Evolutionary conservation across 2,888 invertebrate genomes (phyloP).

Genomic region (Lymantria monacha): DNA sequence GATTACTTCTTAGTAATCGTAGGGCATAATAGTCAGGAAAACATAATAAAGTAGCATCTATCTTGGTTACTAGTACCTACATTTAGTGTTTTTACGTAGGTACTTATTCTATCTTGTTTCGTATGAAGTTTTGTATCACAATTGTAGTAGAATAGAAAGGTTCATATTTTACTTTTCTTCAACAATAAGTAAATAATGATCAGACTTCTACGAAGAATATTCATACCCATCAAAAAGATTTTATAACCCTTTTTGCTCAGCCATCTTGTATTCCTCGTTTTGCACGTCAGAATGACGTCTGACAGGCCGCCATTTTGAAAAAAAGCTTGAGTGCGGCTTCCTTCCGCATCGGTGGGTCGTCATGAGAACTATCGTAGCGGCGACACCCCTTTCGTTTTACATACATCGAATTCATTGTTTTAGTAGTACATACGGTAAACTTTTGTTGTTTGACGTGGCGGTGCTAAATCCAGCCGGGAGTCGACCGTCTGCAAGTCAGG

Average conservation of each 20-base stretch:
- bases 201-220: conserved; percentile 30
- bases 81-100: too few species aligned
- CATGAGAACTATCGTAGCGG: conserved; percentile 72
- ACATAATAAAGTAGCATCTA: too few species aligned
- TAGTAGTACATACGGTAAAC: conserved; percentile 71
- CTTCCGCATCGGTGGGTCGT: conserved; percentile 76
- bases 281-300: conserved; percentile 67
- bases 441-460: conserved; percentile 67
- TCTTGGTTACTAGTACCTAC: too few species aligned
- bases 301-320: conserved; percentile 80
- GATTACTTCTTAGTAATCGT: too few species aligned
- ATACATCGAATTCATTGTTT: conserved; percentile 80
- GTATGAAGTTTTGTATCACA: too few species aligned
- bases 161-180: not conserved
- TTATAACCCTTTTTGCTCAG: conserved; percentile 57
- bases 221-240: conserved; percentile 41
- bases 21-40: too few species aligned
- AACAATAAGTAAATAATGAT: conserved; percentile 2
- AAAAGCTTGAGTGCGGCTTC: conserved; percentile 78
- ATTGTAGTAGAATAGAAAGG: too few species aligned
- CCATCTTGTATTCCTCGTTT: conserved; percentile 74
- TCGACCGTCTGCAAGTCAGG: conserved; percentile 37
- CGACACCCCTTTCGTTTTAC: conserved; percentile 77
- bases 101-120: too few species aligned
- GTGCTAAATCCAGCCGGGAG: conserved; percentile 50